Conservation (phyloP, 2,797 vertebrate genomes). For the Urophycis tenuis region DNA sequence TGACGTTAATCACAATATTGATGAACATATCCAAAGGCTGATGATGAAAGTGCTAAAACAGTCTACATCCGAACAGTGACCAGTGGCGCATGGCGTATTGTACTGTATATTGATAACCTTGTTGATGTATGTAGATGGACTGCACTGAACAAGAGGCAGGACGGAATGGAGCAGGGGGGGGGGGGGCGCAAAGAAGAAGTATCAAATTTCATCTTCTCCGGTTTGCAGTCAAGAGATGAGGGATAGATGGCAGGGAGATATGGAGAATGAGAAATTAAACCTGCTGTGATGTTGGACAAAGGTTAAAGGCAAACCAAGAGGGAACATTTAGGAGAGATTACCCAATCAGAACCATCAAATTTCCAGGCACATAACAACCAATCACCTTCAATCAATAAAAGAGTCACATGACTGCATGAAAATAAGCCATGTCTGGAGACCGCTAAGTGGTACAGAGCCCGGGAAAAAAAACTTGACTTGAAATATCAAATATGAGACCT, state of each 20-base stretch:
- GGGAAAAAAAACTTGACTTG: too few relatives aligned
- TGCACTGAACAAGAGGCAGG: conserved; percentile 16
- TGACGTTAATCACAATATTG: background rate
- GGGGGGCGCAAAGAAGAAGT: conserved; percentile 27
- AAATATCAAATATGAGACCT: too few relatives aligned
- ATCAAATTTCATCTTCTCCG: conserved; percentile 54
- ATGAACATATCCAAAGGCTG: conserved; percentile 1
- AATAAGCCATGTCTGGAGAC: background rate
- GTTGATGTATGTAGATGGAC: conserved; percentile 10
- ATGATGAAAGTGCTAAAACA: background rate
- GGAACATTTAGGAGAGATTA: background rate
- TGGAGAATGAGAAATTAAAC: conserved; percentile 11
- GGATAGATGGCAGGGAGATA: background rate
- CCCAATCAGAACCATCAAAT: conserved; percentile 6
- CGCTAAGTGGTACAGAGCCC: too few relatives aligned
- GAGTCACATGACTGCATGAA: background rate
- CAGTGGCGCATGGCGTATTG: conserved; percentile 11
- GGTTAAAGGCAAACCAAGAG: background rate
- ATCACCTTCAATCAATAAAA: background rate
- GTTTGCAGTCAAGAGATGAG: conserved; percentile 40
- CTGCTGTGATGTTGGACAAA: conserved; percentile 10
- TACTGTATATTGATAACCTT: conserved; percentile 15
- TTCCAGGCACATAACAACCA: background rate
- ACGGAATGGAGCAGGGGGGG: conserved; percentile 10
- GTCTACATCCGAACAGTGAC: background rate